Conservation (phyloP, 2,797 vertebrate species). For the Crocidura indochinensis region DNA sequence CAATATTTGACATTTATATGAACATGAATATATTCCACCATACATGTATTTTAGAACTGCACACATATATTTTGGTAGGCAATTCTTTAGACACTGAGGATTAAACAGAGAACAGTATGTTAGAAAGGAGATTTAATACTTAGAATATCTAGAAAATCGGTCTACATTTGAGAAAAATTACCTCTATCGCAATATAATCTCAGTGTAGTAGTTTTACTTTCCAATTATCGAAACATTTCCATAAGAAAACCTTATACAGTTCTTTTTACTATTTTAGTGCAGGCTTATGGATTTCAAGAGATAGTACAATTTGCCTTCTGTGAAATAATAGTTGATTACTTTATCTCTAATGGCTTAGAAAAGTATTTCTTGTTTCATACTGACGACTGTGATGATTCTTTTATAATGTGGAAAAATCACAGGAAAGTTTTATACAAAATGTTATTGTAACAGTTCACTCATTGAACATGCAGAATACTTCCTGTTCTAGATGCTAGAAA, state of each 20-base stretch:
- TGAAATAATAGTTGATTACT: not conserved
- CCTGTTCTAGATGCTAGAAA: not conserved
- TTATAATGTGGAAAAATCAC: slow-evolving; percentile 17
- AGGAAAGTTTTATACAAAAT: not conserved
- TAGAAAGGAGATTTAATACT: not conserved
- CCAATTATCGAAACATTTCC: slow-evolving; percentile 7
- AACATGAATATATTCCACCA: not conserved
- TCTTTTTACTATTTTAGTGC: slow-evolving; percentile 3
- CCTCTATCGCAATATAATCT: slow-evolving; percentile 27
- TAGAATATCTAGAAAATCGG: slow-evolving; percentile 50
- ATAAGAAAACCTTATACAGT: slow-evolving; percentile 22
- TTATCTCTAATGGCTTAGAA: slow-evolving; percentile 16
- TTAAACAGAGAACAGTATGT: not conserved
- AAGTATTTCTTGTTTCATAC: slow-evolving; percentile 18
- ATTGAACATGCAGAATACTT: not conserved
- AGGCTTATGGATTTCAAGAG: slow-evolving; percentile 15
- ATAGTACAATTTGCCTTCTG: slow-evolving; percentile 14
- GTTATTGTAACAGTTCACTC: not conserved
- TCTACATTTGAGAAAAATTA: slow-evolving; percentile 30
- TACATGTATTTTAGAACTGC: not conserved
- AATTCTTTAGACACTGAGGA: not conserved
- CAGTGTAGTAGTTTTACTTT: slow-evolving; percentile 34
- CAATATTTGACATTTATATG: not conserved
- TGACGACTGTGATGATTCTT: slow-evolving; percentile 6
- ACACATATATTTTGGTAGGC: not conserved